phyloP scores from a whole-genome alignment of 30 jellyfish, hydroid and myxozoan species.

The Chrysaora quinquecirrha region DNA sequence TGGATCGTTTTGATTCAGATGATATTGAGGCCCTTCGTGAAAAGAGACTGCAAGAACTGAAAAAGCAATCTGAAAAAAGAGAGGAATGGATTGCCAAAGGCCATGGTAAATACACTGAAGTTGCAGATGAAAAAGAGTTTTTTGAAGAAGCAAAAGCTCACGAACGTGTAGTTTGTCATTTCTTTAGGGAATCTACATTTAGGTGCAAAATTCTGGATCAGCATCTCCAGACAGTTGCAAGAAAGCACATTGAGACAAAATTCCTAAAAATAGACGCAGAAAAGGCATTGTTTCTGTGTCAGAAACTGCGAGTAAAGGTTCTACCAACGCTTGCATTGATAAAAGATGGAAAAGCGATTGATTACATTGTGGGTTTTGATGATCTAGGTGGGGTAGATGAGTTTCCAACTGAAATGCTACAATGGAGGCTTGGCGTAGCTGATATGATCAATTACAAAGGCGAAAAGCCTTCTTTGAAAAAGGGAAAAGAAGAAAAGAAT shows the following conservation, averaged over 20 bases:
- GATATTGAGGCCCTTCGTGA: conserved; percentile 78
- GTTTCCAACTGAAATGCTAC: conserved; percentile 99
- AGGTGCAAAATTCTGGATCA: conserved; percentile 94
- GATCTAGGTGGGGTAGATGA: conserved; percentile 99
- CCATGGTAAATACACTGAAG: conserved; percentile 92
- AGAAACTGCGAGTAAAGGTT: conserved; percentile 84
- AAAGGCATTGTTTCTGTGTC: conserved; percentile 90
- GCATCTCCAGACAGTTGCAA: conserved; percentile 83
- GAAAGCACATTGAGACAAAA: conserved; percentile 87
- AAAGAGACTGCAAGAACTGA: conserved; percentile 81
- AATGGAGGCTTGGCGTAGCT: conserved; percentile 95
- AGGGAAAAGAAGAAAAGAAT: conserved; percentile 42
- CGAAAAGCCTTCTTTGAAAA: conserved; percentile 81
- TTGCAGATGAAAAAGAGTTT: conserved; percentile 91
- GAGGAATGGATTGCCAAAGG: conserved; percentile 91
- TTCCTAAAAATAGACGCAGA: conserved; percentile 93
- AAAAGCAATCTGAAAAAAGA: conserved; percentile 78
- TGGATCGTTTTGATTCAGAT: conserved; percentile 87
- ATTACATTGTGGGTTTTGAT: conserved; percentile 95
- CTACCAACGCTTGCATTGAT: conserved; percentile 91
- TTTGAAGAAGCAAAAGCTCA: conserved; percentile 92
- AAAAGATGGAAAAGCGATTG: conserved; percentile 92
- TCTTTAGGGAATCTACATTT: conserved; percentile 92
- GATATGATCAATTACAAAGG: conserved; percentile 89
- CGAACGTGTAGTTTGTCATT: conserved; percentile 94